These are phyloP conservation scores for Tortrix viridana DNA, from an alignment of 2,888 invertebrate genomes.

Conservation along the genomic window DNA sequence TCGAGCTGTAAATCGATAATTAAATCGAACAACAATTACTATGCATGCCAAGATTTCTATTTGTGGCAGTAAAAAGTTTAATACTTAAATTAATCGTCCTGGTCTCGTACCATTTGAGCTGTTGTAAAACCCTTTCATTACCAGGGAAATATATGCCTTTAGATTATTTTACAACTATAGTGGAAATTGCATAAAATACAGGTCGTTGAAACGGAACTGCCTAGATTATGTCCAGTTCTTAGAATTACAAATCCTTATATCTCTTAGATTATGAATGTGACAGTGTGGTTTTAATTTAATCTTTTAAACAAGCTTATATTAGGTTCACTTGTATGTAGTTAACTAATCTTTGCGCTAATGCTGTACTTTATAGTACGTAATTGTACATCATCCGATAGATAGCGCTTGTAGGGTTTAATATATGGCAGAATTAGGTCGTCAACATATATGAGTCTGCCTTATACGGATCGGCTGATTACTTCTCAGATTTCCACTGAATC, in stretches of 20 bases:
- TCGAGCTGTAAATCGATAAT: slow-evolving; percentile 14
- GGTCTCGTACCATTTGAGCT: slow-evolving; percentile 47
- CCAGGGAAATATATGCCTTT: slow-evolving; percentile 46
- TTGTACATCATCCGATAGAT: too few species aligned
- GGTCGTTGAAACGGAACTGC: slow-evolving; percentile 10
- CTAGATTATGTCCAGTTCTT: slow-evolving; percentile 1
- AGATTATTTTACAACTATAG: slow-evolving; percentile 45
- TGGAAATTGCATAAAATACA: slow-evolving; percentile 43
- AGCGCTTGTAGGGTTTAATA: too few species aligned
- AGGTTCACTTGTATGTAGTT: too few species aligned
- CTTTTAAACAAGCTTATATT: too few species aligned
- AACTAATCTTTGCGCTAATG: too few species aligned
- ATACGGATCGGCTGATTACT: neutral
- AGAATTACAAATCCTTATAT: neutral
- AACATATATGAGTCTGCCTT: too few species aligned
- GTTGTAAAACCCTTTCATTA: slow-evolving; percentile 55
- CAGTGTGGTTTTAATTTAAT: too few species aligned
- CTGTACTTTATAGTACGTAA: too few species aligned
- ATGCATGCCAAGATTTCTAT: slow-evolving; percentile 28
- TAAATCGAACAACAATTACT: slow-evolving; percentile 19
- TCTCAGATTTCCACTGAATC: neutral
- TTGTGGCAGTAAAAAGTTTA: slow-evolving; percentile 49
- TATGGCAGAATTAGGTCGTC: too few species aligned
- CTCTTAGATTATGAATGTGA: too few species aligned
- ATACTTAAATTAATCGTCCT: slow-evolving; percentile 50